These are phyloP conservation scores for Pogonophryne albipinna DNA, from an alignment of 2,797 vertebrate genomes.

Conservation along the genomic window DNA sequence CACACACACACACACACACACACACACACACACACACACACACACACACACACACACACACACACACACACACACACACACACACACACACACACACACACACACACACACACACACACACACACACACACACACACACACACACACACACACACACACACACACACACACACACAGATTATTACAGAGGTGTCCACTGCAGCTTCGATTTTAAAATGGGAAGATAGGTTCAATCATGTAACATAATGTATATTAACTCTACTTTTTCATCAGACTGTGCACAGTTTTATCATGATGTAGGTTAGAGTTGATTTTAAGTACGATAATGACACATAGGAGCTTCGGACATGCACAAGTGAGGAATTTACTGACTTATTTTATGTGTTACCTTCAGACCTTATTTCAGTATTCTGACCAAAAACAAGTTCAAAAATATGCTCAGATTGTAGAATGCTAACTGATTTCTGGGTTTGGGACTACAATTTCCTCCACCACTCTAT, in stretches of 20 bases:
- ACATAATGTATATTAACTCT: slow-evolving; percentile 9
- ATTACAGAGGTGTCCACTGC: slow-evolving; percentile 20
- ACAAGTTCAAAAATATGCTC: too few relatives aligned
- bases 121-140: background rate
- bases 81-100: background rate
- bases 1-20: too few relatives aligned
- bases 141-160: background rate
- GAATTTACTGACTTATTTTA: too few relatives aligned
- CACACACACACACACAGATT: slow-evolving; percentile 4
- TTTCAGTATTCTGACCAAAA: too few relatives aligned
- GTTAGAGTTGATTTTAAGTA: too few relatives aligned
- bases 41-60: background rate
- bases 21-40: background rate
- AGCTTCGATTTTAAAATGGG: slow-evolving; percentile 7
- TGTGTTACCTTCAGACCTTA: too few relatives aligned
- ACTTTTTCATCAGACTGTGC: slow-evolving; percentile 2
- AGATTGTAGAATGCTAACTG: too few relatives aligned
- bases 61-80: background rate
- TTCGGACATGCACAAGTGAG: too few relatives aligned
- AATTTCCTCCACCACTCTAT: too few relatives aligned
- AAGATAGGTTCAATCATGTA: slow-evolving; percentile 17
- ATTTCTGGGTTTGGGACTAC: too few relatives aligned
- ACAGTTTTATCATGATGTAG: background rate
- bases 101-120: background rate
- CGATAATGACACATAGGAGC: too few relatives aligned